Evolutionary conservation across 2,113 vertebrate species (phyloP).

Genomic region (Heterotis niloticus): DNA sequence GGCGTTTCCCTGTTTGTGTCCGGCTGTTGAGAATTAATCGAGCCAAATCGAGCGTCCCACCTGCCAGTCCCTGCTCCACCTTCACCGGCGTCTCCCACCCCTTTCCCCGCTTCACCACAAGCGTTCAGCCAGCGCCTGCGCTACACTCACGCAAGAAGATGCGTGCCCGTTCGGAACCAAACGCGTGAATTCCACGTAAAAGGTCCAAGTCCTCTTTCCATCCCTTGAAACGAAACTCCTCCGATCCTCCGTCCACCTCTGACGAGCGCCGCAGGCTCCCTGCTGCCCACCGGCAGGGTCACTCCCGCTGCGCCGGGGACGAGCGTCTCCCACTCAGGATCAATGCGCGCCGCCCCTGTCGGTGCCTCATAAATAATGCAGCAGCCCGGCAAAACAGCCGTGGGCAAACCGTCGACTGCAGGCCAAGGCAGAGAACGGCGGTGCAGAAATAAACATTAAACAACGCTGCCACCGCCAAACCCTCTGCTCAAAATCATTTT

Average conservation of each 20-base stretch:
- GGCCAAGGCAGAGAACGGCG: background rate
- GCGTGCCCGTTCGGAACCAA: background rate
- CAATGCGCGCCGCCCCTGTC: background rate
- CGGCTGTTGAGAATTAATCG: background rate
- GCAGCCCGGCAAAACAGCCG: conserved; percentile 14
- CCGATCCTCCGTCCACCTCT: too few relatives aligned
- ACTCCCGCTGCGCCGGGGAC: background rate
- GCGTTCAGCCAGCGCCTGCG: too few relatives aligned
- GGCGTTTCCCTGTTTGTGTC: background rate
- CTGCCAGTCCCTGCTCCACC: too few relatives aligned
- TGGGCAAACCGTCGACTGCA: background rate
- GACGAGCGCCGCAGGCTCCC: background rate
- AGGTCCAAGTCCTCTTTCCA: too few relatives aligned
- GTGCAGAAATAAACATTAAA: conserved; percentile 15
- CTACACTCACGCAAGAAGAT: background rate
- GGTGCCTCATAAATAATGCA: conserved; percentile 21
- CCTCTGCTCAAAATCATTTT: background rate
- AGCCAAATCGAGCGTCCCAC: background rate
- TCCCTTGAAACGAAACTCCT: too few relatives aligned
- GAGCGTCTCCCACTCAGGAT: background rate
- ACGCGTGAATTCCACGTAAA: background rate
- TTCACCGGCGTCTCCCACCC: too few relatives aligned
- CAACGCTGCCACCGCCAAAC: background rate
- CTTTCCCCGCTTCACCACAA: too few relatives aligned
- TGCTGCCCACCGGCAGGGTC: background rate